Base-by-base conservation (phyloP, 1,140 invertebrate genomes). In the Cydia splendana region DNA sequence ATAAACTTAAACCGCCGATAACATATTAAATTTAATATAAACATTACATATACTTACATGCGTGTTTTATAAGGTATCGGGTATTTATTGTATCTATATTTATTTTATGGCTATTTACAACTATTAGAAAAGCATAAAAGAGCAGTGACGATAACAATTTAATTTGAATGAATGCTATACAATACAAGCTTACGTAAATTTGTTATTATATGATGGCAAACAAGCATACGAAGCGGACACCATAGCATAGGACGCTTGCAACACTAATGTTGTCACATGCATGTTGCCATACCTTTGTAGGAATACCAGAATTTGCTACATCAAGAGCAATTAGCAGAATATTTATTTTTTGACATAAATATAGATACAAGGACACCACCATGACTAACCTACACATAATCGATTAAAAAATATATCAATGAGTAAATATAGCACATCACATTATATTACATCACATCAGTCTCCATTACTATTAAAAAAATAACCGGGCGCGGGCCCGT, bases 391-490 rank as follows among this genome's bases (percentile, higher is more conserved):
- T 74, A 74, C 20, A 51, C 28, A 48, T 74, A 51, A 74, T 53
- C 42, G 69, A 77, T 76, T 77, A 79, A 67, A 77, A 77, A 78
- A 78, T 80, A 81, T 48, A 74, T 77, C 38, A 77, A 79, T 82
- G 80, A 82, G 78, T 82, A 80, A 82, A 81, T 81, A 82, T 78
- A 80, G 79, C 76, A 80, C 78, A 80, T 82, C 81, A 82, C 76
- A 79, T 79, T 78, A 75, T 73, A 76, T 82, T 80, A 85, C 81
- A 84, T 81, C 80, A 85, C 81, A 82, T 85, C 84, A 85, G 84
- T 85, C 84, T 85, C 83, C 76, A 80, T 80, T 71, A 78, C 30
- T 45, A 81, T 73, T 75, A 76, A 62, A 74, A 81, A 69, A 69
- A 69, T 69, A 69, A 42, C 62, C 53, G 67, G 42, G 48, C 53